A percentile compares a stretch with the other conserved stretches of the same genome.
These are phyloP conservation scores for Gymnoscelis rufifasciata DNA, from an alignment of 2,888 invertebrate genomes.

Conservation along the genomic window DNA sequence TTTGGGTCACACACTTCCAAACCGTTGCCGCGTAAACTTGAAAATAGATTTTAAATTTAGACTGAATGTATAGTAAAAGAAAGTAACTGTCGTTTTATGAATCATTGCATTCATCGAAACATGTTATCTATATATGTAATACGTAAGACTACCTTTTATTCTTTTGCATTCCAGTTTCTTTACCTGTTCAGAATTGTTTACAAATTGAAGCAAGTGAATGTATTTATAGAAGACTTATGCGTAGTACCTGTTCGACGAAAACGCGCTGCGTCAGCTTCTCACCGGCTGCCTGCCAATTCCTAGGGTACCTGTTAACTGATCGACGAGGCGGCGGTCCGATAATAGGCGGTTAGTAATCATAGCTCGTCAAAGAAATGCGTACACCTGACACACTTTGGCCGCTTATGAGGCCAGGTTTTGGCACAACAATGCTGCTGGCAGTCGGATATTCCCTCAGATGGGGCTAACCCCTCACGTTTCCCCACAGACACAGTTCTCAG, in stretches of 20 bases:
- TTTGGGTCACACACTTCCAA: conserved; percentile 66
- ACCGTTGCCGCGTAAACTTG: conserved; percentile 64
- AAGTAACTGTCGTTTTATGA: conserved; percentile 27
- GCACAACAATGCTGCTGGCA: too few species aligned
- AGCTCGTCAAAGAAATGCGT: conserved; percentile 42
- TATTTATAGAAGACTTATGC: conserved; percentile 41
- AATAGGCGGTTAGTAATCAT: conserved; percentile 47
- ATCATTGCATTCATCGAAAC: conserved; percentile 18
- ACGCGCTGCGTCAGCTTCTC: conserved; percentile 46
- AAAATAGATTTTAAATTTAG: conserved; percentile 70
- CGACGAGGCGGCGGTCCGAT: conserved; percentile 53
- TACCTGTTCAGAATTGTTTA: conserved; percentile 15
- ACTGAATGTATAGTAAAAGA: conserved; percentile 38
- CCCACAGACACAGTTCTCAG: conserved; percentile 50
- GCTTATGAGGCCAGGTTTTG: too few species aligned
- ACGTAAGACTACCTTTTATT: background rate
- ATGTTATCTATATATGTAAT: background rate
- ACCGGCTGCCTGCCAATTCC: conserved; percentile 48
- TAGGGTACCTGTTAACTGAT: conserved; percentile 56
- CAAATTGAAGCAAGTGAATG: conserved; percentile 19
- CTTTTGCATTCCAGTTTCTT: background rate
- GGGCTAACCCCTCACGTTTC: conserved; percentile 61
- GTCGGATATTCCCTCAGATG: conserved; percentile 32
- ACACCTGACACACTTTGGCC: conserved; percentile 11
- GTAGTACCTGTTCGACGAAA: conserved; percentile 48